Percentiles rank a stretch among this genome's conserved stretches.
phyloP scores from a whole-genome alignment of 2,888 invertebrate genomes.

The Gymnosoma rotundatum region DNA sequence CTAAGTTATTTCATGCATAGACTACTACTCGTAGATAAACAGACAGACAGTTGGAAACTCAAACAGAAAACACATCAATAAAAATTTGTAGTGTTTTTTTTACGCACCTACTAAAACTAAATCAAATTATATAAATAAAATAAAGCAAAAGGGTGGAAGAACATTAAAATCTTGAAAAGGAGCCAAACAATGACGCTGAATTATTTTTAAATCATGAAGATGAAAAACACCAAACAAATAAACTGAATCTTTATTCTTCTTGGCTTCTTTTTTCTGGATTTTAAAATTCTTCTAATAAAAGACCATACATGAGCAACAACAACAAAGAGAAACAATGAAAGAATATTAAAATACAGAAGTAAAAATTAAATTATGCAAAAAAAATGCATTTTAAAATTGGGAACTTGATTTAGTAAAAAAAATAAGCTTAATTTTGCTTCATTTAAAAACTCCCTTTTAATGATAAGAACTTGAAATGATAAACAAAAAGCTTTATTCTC shows the following conservation, averaged over 20 bases:
- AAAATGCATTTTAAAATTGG: conserved; percentile 36
- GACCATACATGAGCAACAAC: not conserved
- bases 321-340: conserved; percentile 1
- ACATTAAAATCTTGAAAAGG: conserved; percentile 32
- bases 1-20: conserved; percentile 31
- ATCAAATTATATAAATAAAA: not conserved
- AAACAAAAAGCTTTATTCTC: conserved; percentile 6
- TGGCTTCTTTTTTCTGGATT: not conserved
- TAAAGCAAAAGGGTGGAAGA: conserved; percentile 20
- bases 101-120: conserved; percentile 64
- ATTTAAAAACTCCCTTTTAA: conserved; percentile 1
- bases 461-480: conserved; percentile 25
- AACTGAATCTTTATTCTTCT: conserved; percentile 1
- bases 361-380: conserved; percentile 8
- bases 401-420: conserved; percentile 47
- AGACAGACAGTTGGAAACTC: conserved; percentile 20
- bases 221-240: conserved; percentile 11
- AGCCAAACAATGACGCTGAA: conserved; percentile 36
- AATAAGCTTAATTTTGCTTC: conserved; percentile 29
- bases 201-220: conserved; percentile 60
- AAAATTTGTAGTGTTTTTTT: not conserved
- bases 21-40: conserved; percentile 24
- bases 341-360: not conserved
- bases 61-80: not conserved
- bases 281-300: conserved; percentile 41